Evolutionary conservation across 2,888 invertebrate species (phyloP).

Genomic region (Nomada lathburiana): DNA sequence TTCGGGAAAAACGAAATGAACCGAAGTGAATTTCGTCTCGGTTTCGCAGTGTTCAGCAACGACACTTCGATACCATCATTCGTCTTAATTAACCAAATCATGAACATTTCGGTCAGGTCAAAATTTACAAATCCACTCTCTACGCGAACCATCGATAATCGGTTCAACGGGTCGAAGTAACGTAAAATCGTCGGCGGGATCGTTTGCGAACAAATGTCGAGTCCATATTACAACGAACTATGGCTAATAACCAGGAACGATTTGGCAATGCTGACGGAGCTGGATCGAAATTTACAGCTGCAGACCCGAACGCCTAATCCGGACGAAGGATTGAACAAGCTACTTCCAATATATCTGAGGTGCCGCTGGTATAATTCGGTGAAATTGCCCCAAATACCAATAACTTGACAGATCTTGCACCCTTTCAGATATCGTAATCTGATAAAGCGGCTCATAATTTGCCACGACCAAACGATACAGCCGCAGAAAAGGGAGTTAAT

Average conservation of each 20-base stretch:
- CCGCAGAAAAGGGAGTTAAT: conserved; percentile 87
- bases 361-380: conserved; percentile 17
- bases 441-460: conserved; percentile 85
- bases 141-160: neutral
- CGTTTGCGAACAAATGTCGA: conserved; percentile 70
- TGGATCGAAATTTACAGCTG: conserved; percentile 68
- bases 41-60: neutral
- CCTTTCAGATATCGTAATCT: conserved; percentile 76
- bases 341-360: conserved; percentile 76
- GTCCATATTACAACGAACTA: conserved; percentile 71
- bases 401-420: no score
- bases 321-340: conserved; percentile 56
- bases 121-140: conserved; percentile 27
- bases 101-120: neutral
- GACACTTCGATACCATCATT: neutral
- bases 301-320: conserved; percentile 30
- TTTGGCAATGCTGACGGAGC: conserved; percentile 68
- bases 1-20: neutral
- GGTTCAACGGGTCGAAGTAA: neutral
- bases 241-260: conserved; percentile 76
- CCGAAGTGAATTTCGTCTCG: conserved; percentile 36
- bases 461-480: conserved; percentile 88
- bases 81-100: conserved; percentile 33
- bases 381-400: no score
- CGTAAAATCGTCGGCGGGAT: neutral